Base-by-base conservation (phyloP, 2,797 vertebrate species). In the Silurus lanzhouensis region DNA sequence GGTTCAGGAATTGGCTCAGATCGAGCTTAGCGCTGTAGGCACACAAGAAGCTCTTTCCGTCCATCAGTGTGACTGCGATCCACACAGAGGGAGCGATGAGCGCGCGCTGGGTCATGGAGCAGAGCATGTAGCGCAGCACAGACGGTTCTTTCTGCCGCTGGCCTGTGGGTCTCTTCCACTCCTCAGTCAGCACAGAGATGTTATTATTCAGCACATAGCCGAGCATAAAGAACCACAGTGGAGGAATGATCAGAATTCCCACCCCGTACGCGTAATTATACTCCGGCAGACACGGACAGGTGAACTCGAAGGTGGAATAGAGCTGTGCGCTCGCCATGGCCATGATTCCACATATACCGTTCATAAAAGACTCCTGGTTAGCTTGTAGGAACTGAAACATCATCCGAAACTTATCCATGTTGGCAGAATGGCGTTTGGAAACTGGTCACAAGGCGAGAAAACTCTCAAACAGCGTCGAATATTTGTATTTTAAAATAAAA, bases 331-430 rank as follows among this genome's bases (percentile, higher is more conserved):
- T 99, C 84, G 97, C 96, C 17, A 99, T 93, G 2, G 98, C 98
- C 97, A 99, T 98, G 90, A 99, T 97, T 27, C 98, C 97, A 0
- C 98, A 99, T 91, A 99, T 96, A 0, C 98, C 98, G 0, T 96
- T 99, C 98, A 99, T 97, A 86, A 99, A 99, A 14, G 98, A 99
- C 89, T 99, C 98, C 94, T 99, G 98, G 91, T 99, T 99, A 91
- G 98, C 97, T 61, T 99, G 98, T 70, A 99, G 93, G 91, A 99
- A 99, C 94, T 99, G 98, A 92, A 99, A 97, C 94, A 99, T 96
- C 96, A 99, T 97, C 87, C 98, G 96, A 91, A 99, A 98, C 90
- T 98, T 99, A 95, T 99, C 98, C 98, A 99, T 98, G 48, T 15
- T 85, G 9, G 46, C 12, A 80, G 25, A 13, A 27, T 22, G 60